A percentile compares a stretch with the other conserved stretches of the same genome.
phyloP scores from a whole-genome alignment of 2,797 vertebrate species.

The Esox masquinongy region DNA sequence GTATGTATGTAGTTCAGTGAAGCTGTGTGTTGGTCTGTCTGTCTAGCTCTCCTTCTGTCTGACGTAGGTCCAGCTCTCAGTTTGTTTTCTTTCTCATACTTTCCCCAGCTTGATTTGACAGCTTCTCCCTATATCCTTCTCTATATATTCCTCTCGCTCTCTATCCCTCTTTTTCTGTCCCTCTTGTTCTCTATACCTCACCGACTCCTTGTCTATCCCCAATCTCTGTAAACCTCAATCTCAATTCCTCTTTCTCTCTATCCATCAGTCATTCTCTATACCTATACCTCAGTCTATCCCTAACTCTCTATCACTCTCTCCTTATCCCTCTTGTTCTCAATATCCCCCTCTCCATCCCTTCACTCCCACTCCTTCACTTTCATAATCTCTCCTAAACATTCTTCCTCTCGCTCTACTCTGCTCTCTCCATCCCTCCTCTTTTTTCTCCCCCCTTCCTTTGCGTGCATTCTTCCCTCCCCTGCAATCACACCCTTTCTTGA shows the following conservation, averaged over 20 bases:
- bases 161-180: constrained; percentile 42
- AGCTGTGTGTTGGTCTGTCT: constrained; percentile 46
- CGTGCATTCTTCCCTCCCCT: constrained; percentile 15
- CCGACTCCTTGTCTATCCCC: constrained; percentile 36
- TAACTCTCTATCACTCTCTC: too few relatives aligned
- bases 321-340: too few relatives aligned
- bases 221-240: constrained; percentile 44
- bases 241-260: constrained; percentile 45
- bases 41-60: constrained; percentile 38
- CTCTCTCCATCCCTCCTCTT: constrained; percentile 45
- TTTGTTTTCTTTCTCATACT: constrained; percentile 72
- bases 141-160: constrained; percentile 30
- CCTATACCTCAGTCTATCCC: background rate
- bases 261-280: constrained; percentile 21
- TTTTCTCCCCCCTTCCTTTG: constrained; percentile 53
- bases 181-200: constrained; percentile 38
- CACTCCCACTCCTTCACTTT: too few relatives aligned
- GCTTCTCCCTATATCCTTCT: constrained; percentile 44
- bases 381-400: too few relatives aligned
- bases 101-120: constrained; percentile 67
- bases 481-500: constrained; percentile 32
- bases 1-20: background rate
- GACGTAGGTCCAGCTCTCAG: constrained; percentile 44
- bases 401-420: constrained; percentile 7
- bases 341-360: too few relatives aligned